Conservation (phyloP, 2,113 vertebrate genomes). For the Corythoichthys intestinalis region DNA sequence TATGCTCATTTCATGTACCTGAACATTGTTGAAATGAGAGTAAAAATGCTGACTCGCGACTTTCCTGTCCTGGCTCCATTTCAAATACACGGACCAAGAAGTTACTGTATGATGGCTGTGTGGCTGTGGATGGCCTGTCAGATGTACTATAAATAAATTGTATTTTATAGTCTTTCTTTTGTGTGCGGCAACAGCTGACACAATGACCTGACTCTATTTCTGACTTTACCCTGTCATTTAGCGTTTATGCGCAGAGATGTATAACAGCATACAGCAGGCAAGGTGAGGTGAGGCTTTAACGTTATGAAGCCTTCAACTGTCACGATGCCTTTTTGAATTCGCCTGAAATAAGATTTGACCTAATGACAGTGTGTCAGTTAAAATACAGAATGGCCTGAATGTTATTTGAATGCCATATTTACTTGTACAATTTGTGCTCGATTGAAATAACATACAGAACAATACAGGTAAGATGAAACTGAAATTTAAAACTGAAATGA, state of each 20-base stretch:
- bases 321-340: background rate
- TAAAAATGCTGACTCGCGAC: constrained; percentile 36
- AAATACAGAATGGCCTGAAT: background rate
- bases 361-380: background rate
- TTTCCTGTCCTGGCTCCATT: background rate
- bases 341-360: constrained; percentile 4
- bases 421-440: background rate
- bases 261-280: background rate
- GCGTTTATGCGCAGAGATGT: constrained; percentile 13
- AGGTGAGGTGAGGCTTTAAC: constrained; percentile 13
- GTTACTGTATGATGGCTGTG: constrained; percentile 27
- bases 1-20: constrained; percentile 29
- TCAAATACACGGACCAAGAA: constrained; percentile 8
- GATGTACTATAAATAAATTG: constrained; percentile 5
- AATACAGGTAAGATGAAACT: too few species aligned
- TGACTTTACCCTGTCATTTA: constrained; percentile 14
- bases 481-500: too few species aligned
- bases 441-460: too few species aligned
- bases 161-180: constrained; percentile 2
- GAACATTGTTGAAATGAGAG: constrained; percentile 30
- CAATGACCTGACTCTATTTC: constrained; percentile 6
- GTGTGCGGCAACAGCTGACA: background rate
- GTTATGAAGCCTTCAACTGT: constrained; percentile 12
- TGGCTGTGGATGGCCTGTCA: constrained; percentile 14
- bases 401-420: too few species aligned